These are phyloP conservation scores for Leucopsar rothschildi DNA, from an alignment of 2,113 vertebrate genomes.

Conservation along the genomic window DNA sequence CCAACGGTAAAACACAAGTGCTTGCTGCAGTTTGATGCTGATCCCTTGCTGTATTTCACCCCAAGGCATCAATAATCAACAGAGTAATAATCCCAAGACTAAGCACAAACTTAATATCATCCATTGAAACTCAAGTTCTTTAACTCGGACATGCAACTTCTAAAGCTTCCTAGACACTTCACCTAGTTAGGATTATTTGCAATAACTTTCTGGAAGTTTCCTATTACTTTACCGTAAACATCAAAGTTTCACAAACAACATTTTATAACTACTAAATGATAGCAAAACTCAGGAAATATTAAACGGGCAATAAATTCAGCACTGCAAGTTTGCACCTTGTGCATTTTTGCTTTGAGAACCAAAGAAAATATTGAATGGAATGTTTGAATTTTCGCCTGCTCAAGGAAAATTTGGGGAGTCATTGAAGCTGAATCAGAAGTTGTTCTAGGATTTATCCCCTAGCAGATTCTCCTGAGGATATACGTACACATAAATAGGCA, in stretches of 20 bases:
- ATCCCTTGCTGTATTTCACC: background rate
- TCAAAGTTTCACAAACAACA: background rate
- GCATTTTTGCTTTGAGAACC: background rate
- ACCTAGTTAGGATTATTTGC: background rate
- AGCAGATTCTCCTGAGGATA: background rate
- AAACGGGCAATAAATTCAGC: background rate
- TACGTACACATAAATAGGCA: background rate
- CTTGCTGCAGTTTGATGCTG: background rate
- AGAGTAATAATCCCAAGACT: background rate
- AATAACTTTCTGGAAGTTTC: background rate
- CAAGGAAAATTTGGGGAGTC: background rate
- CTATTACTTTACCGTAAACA: background rate
- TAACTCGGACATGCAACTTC: background rate
- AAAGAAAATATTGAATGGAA: background rate
- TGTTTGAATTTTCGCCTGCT: background rate
- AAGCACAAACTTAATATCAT: background rate
- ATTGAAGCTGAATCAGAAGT: background rate
- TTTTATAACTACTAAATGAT: background rate
- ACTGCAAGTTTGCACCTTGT: background rate
- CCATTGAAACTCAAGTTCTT: background rate
- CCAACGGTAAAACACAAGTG: background rate
- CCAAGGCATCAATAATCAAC: background rate
- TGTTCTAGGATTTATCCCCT: background rate
- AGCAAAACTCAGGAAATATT: background rate
- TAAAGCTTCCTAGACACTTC: background rate